These are phyloP conservation scores for Oedothorax gibbosus DNA, from an alignment of 1,140 invertebrate genomes.

Conservation along the genomic window DNA sequence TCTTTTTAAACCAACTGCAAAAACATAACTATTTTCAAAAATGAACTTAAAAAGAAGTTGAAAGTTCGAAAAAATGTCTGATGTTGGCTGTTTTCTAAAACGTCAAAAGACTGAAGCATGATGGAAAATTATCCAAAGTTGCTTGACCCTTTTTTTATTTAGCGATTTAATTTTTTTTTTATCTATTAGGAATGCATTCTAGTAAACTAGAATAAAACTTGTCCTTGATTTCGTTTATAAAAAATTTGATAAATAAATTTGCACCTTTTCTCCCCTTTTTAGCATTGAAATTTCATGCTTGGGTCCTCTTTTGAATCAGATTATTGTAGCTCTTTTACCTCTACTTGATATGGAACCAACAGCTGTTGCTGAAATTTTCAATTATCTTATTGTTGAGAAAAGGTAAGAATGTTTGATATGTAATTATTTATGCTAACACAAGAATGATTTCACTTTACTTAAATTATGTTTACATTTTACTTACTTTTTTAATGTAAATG, in stretches of 20 bases:
- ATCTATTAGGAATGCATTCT: too few relatives aligned
- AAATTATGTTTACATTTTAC: neutral
- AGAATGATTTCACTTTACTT: neutral
- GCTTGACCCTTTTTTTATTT: too few relatives aligned
- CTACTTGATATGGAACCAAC: constrained; percentile 76
- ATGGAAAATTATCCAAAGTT: too few relatives aligned
- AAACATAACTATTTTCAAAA: too few relatives aligned
- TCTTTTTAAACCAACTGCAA: too few relatives aligned
- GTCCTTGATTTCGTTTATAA: neutral
- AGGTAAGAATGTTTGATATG: constrained; percentile 66
- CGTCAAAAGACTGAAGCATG: too few relatives aligned
- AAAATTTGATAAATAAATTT: neutral
- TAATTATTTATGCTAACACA: neutral
- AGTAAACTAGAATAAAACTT: neutral
- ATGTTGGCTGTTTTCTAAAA: too few relatives aligned
- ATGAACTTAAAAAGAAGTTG: too few relatives aligned
- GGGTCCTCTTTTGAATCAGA: constrained; percentile 82
- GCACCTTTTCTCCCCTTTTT: neutral
- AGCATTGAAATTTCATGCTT: constrained; percentile 81
- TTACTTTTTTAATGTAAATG: neutral
- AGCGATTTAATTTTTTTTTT: too few relatives aligned
- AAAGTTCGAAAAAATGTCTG: too few relatives aligned
- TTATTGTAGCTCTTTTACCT: constrained; percentile 84
- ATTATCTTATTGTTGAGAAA: constrained; percentile 83
- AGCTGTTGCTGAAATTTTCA: constrained; percentile 81